phyloP scores from a whole-genome alignment of 2,888 invertebrate species.

The Ennomos erosarius region DNA sequence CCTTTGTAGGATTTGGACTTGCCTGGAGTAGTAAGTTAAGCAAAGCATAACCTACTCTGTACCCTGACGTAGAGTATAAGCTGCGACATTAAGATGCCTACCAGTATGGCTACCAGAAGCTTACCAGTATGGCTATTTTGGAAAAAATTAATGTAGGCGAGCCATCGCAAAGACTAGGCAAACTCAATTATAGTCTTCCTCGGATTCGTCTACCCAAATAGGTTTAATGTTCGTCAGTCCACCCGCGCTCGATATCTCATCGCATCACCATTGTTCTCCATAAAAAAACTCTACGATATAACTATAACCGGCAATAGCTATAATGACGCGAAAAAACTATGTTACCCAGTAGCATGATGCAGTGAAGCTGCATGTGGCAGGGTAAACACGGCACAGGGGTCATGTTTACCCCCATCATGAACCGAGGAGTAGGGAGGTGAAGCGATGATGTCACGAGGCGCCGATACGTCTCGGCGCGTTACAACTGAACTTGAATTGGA shows the following conservation, averaged over 20 bases:
- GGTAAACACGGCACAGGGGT: conserved; percentile 56
- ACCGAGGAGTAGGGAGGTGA: conserved; percentile 45
- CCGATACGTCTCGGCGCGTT: conserved; percentile 66
- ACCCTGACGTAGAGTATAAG: background rate
- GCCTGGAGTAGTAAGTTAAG: background rate
- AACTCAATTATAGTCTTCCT: conserved; percentile 68
- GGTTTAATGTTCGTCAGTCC: conserved; percentile 70
- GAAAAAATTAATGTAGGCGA: conserved; percentile 64
- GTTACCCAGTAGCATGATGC: conserved; percentile 39
- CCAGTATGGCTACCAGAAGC: background rate
- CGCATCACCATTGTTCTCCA: conserved; percentile 40
- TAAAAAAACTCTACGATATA: conserved; percentile 9
- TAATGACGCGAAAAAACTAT: conserved; percentile 29
- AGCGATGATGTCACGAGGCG: conserved; percentile 73
- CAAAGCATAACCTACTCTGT: background rate
- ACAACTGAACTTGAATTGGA: conserved; percentile 63
- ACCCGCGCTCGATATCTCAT: conserved; percentile 58
- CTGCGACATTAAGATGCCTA: background rate
- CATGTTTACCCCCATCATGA: conserved; percentile 53
- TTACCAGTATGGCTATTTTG: background rate
- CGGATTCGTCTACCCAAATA: conserved; percentile 64
- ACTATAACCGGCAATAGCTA: conserved; percentile 16
- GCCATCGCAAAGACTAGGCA: conserved; percentile 75
- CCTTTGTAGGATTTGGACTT: background rate
- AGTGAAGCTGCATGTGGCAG: conserved; percentile 31